Evolutionary conservation across 2,888 invertebrate genomes (phyloP), one percentile per base, ranked within the genome.

Genomic region (Tetragonisca angustula): DNA sequence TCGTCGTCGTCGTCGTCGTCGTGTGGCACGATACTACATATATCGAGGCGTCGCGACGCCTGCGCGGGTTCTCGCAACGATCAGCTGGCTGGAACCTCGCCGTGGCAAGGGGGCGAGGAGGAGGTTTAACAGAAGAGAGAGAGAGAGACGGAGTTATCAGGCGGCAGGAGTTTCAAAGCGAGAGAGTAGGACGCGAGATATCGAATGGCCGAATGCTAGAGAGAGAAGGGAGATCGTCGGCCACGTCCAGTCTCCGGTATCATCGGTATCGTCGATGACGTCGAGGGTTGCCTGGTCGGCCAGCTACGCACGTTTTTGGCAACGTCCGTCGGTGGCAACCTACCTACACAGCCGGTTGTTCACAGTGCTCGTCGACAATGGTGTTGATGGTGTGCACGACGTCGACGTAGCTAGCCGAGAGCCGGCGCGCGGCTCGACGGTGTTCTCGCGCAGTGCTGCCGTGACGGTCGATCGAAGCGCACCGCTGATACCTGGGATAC

Each of bases 11-110:
- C 24, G 17, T 5, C 5, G 5, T n/a, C 69, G 69, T 70, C 76
- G 61, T 52, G 59, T 32, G 36, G 36, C 15, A 15, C 76, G 36
- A 36, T 43, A 43, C 43, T 9, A 43, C 9, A 36, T 85, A 80
- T 78, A 83, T 86, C 86, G 79, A 50, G 78, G 88, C 91, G 90
- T 86, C 90, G 85, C 84, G 90, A 93, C 93, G 94, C 94, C 87
- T 93, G 94, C 93, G 93, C 93, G 92, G 85, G 90, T 88, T 90
- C 89, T 88, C 88, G 90, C 92, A 93, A 93, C 93, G 94, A 94
- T 93, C 94, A 94, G 94, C 94, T 94, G 94, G 92, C 91, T 91
- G 91, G 79, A 84, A 64, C 84, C 59, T 70, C 70, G 59, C 43
- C n/a, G 61, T 9, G 43, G 15, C 61, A 32, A 32, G 43, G 21